Evolutionary conservation across 2,113 vertebrate species (phyloP).

Genomic region (Coturnix japonica): DNA sequence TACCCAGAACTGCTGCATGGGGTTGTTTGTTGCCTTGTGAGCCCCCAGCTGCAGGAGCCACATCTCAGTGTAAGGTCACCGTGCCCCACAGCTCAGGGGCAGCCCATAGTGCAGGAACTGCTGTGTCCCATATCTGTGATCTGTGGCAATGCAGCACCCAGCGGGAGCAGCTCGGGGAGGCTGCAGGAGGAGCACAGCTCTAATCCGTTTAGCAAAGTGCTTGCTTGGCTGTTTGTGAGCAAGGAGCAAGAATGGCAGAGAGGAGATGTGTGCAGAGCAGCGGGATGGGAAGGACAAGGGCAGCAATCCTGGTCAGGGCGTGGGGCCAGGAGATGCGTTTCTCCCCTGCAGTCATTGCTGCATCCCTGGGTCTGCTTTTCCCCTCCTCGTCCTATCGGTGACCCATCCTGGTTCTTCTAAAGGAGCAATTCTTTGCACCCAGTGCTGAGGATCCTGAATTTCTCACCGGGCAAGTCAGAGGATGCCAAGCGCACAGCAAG

Average conservation of each 20-base stretch:
- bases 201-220: conserved; percentile 60
- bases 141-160: not conserved
- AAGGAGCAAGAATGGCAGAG: not conserved
- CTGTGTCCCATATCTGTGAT: not conserved
- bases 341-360: not conserved
- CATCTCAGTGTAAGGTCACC: not conserved
- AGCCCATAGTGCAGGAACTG: not conserved
- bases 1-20: not conserved
- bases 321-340: fast-evolving
- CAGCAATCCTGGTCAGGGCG: not conserved
- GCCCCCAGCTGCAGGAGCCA: not conserved
- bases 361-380: not conserved
- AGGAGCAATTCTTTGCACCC: fast-evolving
- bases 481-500: fast-evolving
- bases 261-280: not conserved
- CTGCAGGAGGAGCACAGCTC: not conserved
- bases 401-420: not conserved
- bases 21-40: not conserved
- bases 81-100: not conserved
- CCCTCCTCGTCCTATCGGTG: not conserved
- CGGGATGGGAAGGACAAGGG: not conserved
- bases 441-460: not conserved
- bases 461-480: fast-evolving
- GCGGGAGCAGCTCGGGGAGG: not conserved
- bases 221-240: conserved; percentile 34